Percentiles rank a stretch among this genome's conserved stretches.
phyloP scores from a whole-genome alignment of 2,113 vertebrate genomes.

The Sturnira hondurensis region DNA sequence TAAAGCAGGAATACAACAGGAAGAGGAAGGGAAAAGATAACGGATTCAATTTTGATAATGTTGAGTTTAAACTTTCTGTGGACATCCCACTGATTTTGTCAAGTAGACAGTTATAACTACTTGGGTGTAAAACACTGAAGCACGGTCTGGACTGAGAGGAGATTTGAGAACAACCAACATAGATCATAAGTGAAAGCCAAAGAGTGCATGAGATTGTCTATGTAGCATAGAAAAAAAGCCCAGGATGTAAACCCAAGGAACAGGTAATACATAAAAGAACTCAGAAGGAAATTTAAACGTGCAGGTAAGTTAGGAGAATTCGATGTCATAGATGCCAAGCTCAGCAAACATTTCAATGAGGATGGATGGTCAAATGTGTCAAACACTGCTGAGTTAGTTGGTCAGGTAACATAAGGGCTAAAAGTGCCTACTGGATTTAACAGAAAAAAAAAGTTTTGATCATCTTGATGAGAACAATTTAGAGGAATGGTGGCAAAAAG shows the following conservation, averaged over 20 bases:
- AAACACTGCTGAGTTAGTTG: neutral
- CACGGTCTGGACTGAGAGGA: neutral
- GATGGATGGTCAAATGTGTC: neutral
- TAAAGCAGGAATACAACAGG: neutral
- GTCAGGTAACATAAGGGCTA: neutral
- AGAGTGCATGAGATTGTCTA: neutral
- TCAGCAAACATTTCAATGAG: neutral
- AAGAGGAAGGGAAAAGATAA: neutral
- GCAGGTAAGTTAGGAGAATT: neutral
- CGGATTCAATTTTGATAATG: neutral
- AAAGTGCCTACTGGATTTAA: neutral
- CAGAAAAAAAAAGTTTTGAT: neutral
- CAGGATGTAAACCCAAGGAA: neutral
- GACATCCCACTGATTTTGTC: neutral
- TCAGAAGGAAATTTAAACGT: neutral
- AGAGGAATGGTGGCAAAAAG: neutral
- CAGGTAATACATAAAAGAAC: neutral
- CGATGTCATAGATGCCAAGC: neutral
- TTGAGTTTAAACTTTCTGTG: neutral
- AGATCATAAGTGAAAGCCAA: neutral
- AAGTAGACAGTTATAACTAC: neutral
- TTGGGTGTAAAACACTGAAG: neutral
- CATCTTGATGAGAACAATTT: neutral
- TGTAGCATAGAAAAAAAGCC: neutral
- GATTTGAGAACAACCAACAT: neutral